Evolutionary conservation across 2,888 invertebrate species (phyloP).

Genomic region (Zaprionus bogoriensis): DNA sequence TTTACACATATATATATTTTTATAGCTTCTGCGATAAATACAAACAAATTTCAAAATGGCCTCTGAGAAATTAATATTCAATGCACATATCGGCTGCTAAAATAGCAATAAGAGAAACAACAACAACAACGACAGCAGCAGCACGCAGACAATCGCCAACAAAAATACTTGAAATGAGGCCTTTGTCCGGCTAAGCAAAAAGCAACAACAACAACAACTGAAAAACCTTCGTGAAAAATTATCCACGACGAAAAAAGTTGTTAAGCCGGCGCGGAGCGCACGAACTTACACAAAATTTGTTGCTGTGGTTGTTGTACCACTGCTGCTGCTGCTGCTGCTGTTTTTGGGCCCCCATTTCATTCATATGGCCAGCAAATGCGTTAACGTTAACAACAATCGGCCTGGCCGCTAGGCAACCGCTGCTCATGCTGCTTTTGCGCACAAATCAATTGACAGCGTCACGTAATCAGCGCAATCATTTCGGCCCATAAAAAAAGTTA

Average conservation of each 20-base stretch:
- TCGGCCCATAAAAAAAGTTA: conserved; percentile 32
- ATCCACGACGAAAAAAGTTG: conserved; percentile 57
- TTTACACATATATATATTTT: conserved; percentile 10
- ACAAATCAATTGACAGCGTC: conserved; percentile 74
- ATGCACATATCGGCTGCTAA: conserved; percentile 58
- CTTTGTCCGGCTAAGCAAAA: conserved; percentile 65
- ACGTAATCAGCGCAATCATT: conserved; percentile 75
- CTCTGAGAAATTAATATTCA: conserved; percentile 61
- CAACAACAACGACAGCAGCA: conserved; percentile 30
- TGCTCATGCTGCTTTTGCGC: conserved; percentile 41
- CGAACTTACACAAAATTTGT: conserved; percentile 53
- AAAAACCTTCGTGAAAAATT: conserved; percentile 75
- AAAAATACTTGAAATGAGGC: conserved; percentile 54
- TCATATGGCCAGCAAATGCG: conserved; percentile 56
- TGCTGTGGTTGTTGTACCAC: conserved; percentile 17
- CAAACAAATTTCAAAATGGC: conserved; percentile 59
- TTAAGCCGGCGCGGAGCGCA: conserved; percentile 34
- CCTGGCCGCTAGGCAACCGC: conserved; percentile 37
- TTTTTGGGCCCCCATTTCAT: conserved; percentile 60
- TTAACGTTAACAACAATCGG: conserved; percentile 44
- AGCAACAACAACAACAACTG: conserved; percentile 44
- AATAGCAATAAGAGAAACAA: conserved; percentile 32
- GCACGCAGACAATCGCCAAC: conserved; percentile 13
- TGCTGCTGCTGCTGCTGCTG: conserved; percentile 25
- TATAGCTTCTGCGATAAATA: conserved; percentile 27